Conservation (phyloP, 2,888 invertebrate species). For the Tinea pellionella region DNA sequence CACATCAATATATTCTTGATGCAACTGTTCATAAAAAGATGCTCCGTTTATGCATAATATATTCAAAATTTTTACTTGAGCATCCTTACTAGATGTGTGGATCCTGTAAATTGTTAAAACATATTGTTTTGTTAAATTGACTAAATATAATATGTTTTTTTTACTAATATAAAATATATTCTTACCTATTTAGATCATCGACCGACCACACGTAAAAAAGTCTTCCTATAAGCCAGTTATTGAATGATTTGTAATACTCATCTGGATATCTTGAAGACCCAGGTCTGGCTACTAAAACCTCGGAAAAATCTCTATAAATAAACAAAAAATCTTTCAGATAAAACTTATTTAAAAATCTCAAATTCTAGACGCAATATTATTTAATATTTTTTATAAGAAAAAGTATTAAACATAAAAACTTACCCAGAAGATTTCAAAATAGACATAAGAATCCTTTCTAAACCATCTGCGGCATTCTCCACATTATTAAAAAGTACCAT, state of each 20-base stretch:
- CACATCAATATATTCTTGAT: slow-evolving; percentile 55
- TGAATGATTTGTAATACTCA: slow-evolving; percentile 65
- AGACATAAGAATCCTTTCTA: slow-evolving; percentile 68
- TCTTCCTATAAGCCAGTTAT: slow-evolving; percentile 75
- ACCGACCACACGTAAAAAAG: slow-evolving; percentile 73
- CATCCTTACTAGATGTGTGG: slow-evolving; percentile 61
- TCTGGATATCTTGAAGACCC: slow-evolving; percentile 52
- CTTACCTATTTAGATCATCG: slow-evolving; percentile 55
- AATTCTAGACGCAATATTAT: too few relatives aligned
- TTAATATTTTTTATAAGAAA: background rate
- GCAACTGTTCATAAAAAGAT: slow-evolving; percentile 56
- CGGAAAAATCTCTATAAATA: slow-evolving; percentile 56
- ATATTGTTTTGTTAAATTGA: background rate
- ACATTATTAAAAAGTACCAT: slow-evolving; percentile 69
- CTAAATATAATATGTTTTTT: background rate
- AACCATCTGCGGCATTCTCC: slow-evolving; percentile 62
- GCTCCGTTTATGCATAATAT: slow-evolving; percentile 61
- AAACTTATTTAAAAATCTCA: too few relatives aligned
- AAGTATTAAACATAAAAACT: slow-evolving; percentile 15
- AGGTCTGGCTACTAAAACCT: slow-evolving; percentile 62
- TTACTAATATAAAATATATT: too few relatives aligned
- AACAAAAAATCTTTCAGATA: slow-evolving; percentile 14
- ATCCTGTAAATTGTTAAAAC: slow-evolving; percentile 39
- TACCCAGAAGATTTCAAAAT: slow-evolving; percentile 70
- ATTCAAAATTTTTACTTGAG: slow-evolving; percentile 66